Evolutionary conservation across 2,888 invertebrate genomes (phyloP).

Genomic region (Cosmopolites sordidus): DNA sequence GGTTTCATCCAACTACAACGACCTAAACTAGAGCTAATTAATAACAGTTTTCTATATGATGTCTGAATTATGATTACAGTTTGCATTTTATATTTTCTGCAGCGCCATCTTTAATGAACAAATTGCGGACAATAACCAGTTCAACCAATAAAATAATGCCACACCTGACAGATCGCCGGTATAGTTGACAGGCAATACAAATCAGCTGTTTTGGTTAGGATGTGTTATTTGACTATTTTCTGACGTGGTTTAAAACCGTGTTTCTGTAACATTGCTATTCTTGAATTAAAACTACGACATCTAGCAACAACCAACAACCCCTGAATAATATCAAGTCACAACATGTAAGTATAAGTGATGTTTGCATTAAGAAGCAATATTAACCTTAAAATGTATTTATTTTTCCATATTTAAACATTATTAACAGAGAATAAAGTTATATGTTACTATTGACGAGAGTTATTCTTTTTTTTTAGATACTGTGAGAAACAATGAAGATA

Average conservation of each 20-base stretch:
- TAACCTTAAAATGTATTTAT: too few relatives aligned
- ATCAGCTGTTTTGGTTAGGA: conserved; percentile 24
- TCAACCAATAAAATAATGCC: conserved; percentile 19
- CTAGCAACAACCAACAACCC: not conserved
- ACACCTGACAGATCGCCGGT: conserved; percentile 21
- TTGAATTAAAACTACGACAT: conserved; percentile 16
- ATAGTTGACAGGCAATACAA: conserved; percentile 1
- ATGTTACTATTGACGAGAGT: too few relatives aligned
- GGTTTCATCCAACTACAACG: too few relatives aligned
- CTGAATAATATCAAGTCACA: not conserved
- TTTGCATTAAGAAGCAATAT: too few relatives aligned
- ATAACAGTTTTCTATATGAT: too few relatives aligned
- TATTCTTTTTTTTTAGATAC: not conserved
- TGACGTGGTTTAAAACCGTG: conserved; percentile 21
- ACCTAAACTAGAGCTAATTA: too few relatives aligned
- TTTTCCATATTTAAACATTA: too few relatives aligned
- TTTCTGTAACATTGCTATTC: conserved; percentile 3
- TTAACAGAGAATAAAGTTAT: too few relatives aligned
- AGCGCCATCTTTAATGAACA: too few relatives aligned
- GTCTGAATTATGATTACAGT: too few relatives aligned
- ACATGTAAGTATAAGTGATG: too few relatives aligned
- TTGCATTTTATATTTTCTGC: too few relatives aligned
- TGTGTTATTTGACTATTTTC: conserved; percentile 5
- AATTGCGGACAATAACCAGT: not conserved
- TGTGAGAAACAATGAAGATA: conserved; percentile 27